These are phyloP conservation scores for Nymphalis polychloros DNA, from an alignment of 2,888 invertebrate species.

Conservation along the genomic window DNA sequence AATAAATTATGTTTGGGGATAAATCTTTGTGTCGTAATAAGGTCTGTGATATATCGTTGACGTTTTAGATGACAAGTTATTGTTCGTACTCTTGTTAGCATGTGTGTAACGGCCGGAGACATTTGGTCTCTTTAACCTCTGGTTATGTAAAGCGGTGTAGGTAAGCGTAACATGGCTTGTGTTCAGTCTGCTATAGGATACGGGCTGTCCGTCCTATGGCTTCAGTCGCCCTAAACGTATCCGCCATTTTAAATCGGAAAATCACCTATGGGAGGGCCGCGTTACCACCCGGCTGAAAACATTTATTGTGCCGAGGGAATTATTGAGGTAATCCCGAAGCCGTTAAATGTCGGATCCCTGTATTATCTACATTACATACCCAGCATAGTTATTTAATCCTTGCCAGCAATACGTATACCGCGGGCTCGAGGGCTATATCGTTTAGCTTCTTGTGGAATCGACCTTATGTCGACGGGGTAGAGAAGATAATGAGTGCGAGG, in stretches of 20 bases:
- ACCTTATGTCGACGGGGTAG: constrained; percentile 64
- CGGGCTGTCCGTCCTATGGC: constrained; percentile 67
- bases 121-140: constrained; percentile 48
- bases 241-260: constrained; percentile 50
- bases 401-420: constrained; percentile 61
- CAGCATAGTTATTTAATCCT: constrained; percentile 76
- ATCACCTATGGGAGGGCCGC: constrained; percentile 48
- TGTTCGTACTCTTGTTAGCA: background rate
- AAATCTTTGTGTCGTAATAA: constrained; percentile 41
- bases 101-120: constrained; percentile 2
- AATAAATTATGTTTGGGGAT: constrained; percentile 46
- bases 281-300: constrained; percentile 63
- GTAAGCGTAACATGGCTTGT: background rate
- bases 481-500: constrained; percentile 56
- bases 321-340: constrained; percentile 79
- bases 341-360: constrained; percentile 77
- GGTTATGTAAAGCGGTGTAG: constrained; percentile 55
- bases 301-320: constrained; percentile 76
- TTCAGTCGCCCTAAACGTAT: constrained; percentile 58
- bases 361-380: constrained; percentile 77
- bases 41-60: constrained; percentile 27
- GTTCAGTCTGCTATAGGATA: constrained; percentile 49
- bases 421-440: constrained; percentile 45
- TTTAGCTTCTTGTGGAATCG: constrained; percentile 51
- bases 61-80: constrained; percentile 38